These are phyloP conservation scores for Caenorhabditis becei DNA, from an alignment of 2,888 invertebrate genomes.

Conservation along the genomic window DNA sequence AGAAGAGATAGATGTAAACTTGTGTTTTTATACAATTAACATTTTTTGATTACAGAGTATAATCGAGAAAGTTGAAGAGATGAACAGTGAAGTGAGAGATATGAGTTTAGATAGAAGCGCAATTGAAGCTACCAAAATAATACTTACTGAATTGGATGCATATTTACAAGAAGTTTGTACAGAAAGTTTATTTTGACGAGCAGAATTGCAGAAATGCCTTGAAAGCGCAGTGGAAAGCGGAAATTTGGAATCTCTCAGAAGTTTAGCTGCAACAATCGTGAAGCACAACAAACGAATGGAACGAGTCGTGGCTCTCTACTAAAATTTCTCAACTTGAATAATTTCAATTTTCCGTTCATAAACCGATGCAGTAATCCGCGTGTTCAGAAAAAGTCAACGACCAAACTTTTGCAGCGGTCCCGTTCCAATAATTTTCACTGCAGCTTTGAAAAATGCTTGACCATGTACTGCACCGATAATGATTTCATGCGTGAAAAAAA, in stretches of 20 bases:
- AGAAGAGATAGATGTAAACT: slow-evolving; percentile 64
- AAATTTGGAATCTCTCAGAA: slow-evolving; percentile 65
- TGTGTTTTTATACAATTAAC: background rate
- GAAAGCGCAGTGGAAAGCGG: slow-evolving; percentile 69
- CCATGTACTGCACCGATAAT: too few species aligned
- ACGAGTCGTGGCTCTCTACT: slow-evolving; percentile 54
- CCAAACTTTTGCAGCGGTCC: too few species aligned
- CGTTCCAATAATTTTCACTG: background rate
- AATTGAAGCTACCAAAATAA: slow-evolving; percentile 59
- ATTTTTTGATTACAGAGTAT: slow-evolving; percentile 48
- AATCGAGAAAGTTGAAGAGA: slow-evolving; percentile 60
- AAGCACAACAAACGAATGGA: slow-evolving; percentile 59
- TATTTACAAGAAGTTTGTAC: slow-evolving; percentile 58
- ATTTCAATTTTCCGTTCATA: too few species aligned
- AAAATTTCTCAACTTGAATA: too few species aligned
- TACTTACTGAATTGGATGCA: slow-evolving; percentile 54
- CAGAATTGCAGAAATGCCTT: slow-evolving; percentile 59
- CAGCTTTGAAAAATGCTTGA: background rate
- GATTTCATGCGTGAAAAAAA: too few species aligned
- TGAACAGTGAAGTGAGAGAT: slow-evolving; percentile 64
- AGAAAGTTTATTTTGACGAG: background rate
- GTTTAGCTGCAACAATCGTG: slow-evolving; percentile 57
- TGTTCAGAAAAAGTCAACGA: too few species aligned
- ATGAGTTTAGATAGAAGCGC: slow-evolving; percentile 62
- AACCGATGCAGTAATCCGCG: too few species aligned